Evolutionary conservation across 2,888 invertebrate species (phyloP), one percentile per base, ranked within the genome.

Genomic region (Campoletis raptor): DNA sequence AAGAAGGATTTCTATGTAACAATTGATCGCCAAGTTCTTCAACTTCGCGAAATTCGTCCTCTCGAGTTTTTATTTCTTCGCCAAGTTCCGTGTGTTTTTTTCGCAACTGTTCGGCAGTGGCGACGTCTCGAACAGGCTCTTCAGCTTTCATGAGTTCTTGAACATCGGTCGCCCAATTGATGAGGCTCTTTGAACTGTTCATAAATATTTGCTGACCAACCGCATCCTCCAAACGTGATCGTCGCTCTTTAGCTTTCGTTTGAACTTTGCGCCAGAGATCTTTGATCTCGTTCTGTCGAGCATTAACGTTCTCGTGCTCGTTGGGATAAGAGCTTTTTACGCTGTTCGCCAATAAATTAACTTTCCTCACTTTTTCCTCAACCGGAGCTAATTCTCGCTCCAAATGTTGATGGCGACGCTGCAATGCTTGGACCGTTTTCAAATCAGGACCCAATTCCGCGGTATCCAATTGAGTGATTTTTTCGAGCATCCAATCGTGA

Each of bases 401-500:
- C 74, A 99, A 95, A 94, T 99, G 98, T 90, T 98, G 98, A 94
- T 99, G 99, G 21, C 98, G 95, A 15, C 99, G 95, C 94, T 99
- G 99, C 89, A 99, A 94, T 0, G 99, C 98, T 91, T 98, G 97
- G 0, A 99, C 98, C 0, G 98, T 98, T 91, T 98, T 97, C 64
- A 99, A 95, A 95, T 99, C 99, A 4, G 97, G 97, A 0, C 98
- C 98, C 3, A 97, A 94, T 52, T 96, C 96, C 0, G 96, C 96
- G 0, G 96, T 96, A 67, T 98, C 98, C 83, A 99, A 94, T 93
- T 98, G 98, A 86, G 97, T 97, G 95, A 98, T 98, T 95, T 99
- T 99, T 95, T 99, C 99, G 80, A 97, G 95, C 97, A 99, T 99
- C 99, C 99, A 99, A 93, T 99, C 99, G 89, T 97, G 96, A 0